Evolutionary conservation across 2,113 vertebrate genomes (phyloP).

Genomic region (Sus scrofa): T2T-Sscrofa CM000812.6:272538001-272538500

Average conservation of each 20-base stretch:
- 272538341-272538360: neutral
- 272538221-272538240: neutral
- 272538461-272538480: too few relatives aligned
- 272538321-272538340: neutral
- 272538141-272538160: too few relatives aligned
- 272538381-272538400: neutral
- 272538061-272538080: neutral
- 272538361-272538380: neutral
- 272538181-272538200: neutral
- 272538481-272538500: too few relatives aligned
- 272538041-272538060: neutral
- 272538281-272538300: neutral
- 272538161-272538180: too few relatives aligned
- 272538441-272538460: neutral
- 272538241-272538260: neutral
- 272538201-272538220: neutral
- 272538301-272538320: neutral
- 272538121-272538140: too few relatives aligned
- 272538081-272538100: too few relatives aligned
- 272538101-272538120: too few relatives aligned
- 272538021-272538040: neutral
- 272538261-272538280: neutral
- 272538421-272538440: neutral
- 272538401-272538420: neutral
- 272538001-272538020: constrained; percentile 15